Conservation (phyloP, 2,113 vertebrate genomes). For the Probosciger aterrimus region DNA sequence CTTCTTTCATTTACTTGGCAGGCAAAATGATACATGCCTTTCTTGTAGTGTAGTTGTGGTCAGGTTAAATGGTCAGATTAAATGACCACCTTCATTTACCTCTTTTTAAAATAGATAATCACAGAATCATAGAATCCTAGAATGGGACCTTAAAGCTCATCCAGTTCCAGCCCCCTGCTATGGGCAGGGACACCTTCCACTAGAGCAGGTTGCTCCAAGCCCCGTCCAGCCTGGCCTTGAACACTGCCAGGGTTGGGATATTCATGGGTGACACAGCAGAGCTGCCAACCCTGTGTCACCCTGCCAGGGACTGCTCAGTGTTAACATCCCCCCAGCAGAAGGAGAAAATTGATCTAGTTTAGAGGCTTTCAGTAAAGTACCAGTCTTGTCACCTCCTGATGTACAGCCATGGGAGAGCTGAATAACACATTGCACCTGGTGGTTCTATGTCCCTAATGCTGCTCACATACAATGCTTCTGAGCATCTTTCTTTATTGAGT, state of each 20-base stretch:
- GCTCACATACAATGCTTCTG: accelerated
- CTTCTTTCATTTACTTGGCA: neutral
- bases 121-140: neutral
- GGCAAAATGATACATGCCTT: accelerated
- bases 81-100: neutral
- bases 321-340: neutral
- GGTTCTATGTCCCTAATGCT: neutral
- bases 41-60: neutral
- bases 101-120: neutral
- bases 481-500: neutral
- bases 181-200: neutral
- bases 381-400: neutral
- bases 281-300: neutral
- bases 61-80: neutral
- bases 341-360: neutral
- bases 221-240: neutral
- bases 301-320: neutral
- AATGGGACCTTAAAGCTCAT: neutral
- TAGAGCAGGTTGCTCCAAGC: neutral
- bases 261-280: accelerated
- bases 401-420: neutral
- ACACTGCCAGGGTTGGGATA: neutral
- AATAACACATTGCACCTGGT: neutral
- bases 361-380: neutral
- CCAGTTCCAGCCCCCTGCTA: neutral